Conservation (phyloP, 30 jellyfish, hydroid and myxozoan species). For the Aurelia sp. region DNA sequence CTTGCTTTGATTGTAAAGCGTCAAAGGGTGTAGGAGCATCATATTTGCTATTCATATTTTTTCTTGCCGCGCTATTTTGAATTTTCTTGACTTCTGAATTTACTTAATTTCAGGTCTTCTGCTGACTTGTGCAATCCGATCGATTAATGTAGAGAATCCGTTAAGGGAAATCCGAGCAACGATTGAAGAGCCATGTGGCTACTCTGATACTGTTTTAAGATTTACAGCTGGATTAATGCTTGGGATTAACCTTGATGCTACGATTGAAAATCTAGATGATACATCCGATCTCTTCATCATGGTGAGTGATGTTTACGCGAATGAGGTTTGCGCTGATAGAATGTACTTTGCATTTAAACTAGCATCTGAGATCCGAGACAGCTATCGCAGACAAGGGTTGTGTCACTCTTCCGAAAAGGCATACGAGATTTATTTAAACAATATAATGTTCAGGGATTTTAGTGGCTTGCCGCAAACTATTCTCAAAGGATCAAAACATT, state of each 20-base stretch:
- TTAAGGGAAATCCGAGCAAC: slow-evolving; percentile 69
- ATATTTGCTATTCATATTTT: too few relatives aligned
- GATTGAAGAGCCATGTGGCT: slow-evolving; percentile 73
- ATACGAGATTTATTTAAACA: too few relatives aligned
- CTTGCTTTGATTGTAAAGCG: too few relatives aligned
- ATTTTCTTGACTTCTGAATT: too few relatives aligned
- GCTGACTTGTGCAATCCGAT: slow-evolving; percentile 54
- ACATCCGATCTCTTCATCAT: slow-evolving; percentile 68
- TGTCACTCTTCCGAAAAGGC: too few relatives aligned
- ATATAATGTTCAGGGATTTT: too few relatives aligned
- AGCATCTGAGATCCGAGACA: background rate
- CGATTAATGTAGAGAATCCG: slow-evolving; percentile 75
- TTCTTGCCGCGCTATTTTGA: too few relatives aligned
- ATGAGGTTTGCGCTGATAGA: background rate
- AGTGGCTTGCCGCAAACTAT: too few relatives aligned
- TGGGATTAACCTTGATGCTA: slow-evolving; percentile 70
- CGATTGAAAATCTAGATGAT: slow-evolving; percentile 75
- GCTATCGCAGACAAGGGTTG: background rate
- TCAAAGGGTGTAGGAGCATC: too few relatives aligned
- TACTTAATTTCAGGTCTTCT: slow-evolving; percentile 38
- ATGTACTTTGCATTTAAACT: background rate
- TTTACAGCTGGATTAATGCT: slow-evolving; percentile 91
- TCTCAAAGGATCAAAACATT: too few relatives aligned
- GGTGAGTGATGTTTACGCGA: slow-evolving; percentile 45
- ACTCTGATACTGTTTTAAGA: slow-evolving; percentile 74